Evolutionary conservation across 2,888 invertebrate genomes (phyloP), one percentile per base, ranked within the genome.

Genomic region (Sicus ferrugineus): DNA sequence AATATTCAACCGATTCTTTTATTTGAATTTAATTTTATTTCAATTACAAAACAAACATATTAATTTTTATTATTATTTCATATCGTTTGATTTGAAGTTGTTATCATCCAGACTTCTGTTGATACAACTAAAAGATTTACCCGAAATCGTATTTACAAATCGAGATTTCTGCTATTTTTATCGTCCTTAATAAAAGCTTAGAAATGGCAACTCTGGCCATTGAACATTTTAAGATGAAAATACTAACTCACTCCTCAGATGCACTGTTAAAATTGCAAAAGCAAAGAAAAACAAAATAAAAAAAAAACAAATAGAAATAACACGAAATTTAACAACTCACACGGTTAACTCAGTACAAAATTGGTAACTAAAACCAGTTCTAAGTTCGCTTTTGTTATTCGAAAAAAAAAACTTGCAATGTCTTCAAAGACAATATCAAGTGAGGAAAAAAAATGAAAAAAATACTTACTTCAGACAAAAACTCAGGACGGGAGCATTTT

Each of bases 381-480:
- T 16, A 38, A 54, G 28, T 54, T 7, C 3, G 11, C 14, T 28
- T 28, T 54, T 28, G 23, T 26, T 28, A 26, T 50, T 16, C 50
- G n/a, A 46, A 46, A 5, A 16, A 3, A 19, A 52, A 4, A 52
- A 52, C 64, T 7, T n/a, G 54, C 31, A 64, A 52, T 52, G 64
- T 23, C 21, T 46, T 54, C 28, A 54, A 54, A 54, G 23, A 62
- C 34, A 48, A 64, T 30, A 48, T 34, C 34, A 66, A 69, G 61
- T 54, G 21, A 21, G 42, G 16, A 65, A 69, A 62, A 48, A 38
- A 54, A 67, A 59, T 61, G 72, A 74, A 78, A 73, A 70, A 61
- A 68, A 61, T 19, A 21, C 58, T 26, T 28, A 31, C 50, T 56
- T 16, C 50, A 54, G 34, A 63, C 46, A n/a, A 34, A 50, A 62